Evolutionary conservation across 2,888 invertebrate genomes (phyloP).

Genomic region (Diarsia brunnea): DNA sequence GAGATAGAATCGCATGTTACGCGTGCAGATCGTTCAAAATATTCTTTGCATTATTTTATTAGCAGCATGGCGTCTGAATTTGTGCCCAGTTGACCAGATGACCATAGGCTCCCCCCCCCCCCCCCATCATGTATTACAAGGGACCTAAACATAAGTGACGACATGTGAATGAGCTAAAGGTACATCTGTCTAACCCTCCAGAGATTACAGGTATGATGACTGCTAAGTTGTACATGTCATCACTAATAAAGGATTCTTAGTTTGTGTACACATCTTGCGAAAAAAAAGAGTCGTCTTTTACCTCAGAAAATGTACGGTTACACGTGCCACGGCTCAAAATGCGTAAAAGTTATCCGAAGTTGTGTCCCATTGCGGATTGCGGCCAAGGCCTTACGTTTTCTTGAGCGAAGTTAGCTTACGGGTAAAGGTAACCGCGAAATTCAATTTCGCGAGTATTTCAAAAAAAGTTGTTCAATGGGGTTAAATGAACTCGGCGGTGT

Average conservation of each 20-base stretch:
- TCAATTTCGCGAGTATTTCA: too few relatives aligned
- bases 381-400: not conserved
- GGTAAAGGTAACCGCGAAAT: too few relatives aligned
- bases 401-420: not conserved
- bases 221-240: not conserved
- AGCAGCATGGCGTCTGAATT: not conserved
- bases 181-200: too few relatives aligned
- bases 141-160: not conserved
- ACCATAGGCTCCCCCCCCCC: not conserved
- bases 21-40: too few relatives aligned
- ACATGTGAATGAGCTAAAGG: too few relatives aligned
- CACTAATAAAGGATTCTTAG: not conserved
- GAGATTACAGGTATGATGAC: not conserved
- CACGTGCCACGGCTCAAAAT: constrained; percentile 4
- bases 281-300: not conserved
- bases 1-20: too few relatives aligned
- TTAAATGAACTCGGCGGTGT: too few relatives aligned
- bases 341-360: constrained; percentile 2
- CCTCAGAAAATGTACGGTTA: not conserved
- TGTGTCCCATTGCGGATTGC: constrained; percentile 1
- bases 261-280: not conserved
- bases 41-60: not conserved
- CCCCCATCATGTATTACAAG: not conserved
- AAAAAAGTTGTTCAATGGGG: too few relatives aligned
- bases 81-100: not conserved